Base-by-base conservation (phyloP, 2,113 vertebrate species). In the Albula glossodonta region DNA sequence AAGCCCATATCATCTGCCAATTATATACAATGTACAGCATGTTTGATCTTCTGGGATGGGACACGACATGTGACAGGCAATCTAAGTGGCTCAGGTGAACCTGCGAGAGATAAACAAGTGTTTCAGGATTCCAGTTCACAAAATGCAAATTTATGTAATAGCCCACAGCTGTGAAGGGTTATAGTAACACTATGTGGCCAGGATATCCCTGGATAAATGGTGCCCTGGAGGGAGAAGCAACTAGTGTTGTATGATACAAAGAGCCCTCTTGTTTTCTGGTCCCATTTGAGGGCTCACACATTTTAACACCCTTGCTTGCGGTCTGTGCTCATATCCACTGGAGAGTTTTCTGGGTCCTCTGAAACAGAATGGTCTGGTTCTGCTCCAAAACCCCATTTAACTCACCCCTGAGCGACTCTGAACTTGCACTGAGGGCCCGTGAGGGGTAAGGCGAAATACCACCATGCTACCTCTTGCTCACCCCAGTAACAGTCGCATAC, bases 301-400 rank as follows among this genome's bases (percentile, higher is more conserved):
- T 74, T 74, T 74, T 74, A 74, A 31, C n/a, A 74, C 70, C 63
- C 19, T 70, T 70, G 2, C 63, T 31, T 74, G 70, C 31, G n/a
- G 70, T 10, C 70, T 31, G 70, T 10, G 70, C 22, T 74, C 22
- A 74, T 22, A n/a, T 4, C n/a, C 63, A n/a, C 63, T 17, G n/a
- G 19, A 70, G 22, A 70, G 70, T 10, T 74, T 8, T 25, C 31
- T 74, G 70, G 7, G 22, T 2, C 22, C 22, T 74, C 70, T 74
- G 70, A 25, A 31, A 31, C 70, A n/a, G 22, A 22, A n/a, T 22
- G 10, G 70, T n/a, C 70, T 31, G n/a, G 70, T 31, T 74, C 70
- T 74, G 70, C n/a, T 74, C n/a, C 70, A 74, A 74, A n/a, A 74
- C n/a, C 4, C n/a, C 70, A n/a, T 74, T 74, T 31, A 66, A 66